These are phyloP conservation scores for Halcyon leucocephala DNA, from an alignment of 2,797 vertebrate genomes.

Conservation along the genomic window DNA sequence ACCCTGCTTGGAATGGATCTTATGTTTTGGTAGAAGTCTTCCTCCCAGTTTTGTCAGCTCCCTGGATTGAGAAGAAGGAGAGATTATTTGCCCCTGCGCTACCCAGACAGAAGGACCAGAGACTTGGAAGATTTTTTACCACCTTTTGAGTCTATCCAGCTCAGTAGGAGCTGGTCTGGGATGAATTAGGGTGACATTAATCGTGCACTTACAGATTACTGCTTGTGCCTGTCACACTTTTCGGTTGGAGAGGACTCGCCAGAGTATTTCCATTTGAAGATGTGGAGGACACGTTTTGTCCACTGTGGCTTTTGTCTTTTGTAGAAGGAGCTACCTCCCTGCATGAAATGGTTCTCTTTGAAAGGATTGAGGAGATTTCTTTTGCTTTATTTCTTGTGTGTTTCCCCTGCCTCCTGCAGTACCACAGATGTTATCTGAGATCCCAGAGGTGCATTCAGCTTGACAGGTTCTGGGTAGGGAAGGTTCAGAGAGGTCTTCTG, in stretches of 20 bases:
- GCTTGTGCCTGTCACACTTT: background rate
- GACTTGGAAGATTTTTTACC: background rate
- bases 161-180: background rate
- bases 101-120: background rate
- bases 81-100: background rate
- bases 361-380: background rate
- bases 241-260: background rate
- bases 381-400: background rate
- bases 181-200: background rate
- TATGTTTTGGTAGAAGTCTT: background rate
- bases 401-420: background rate
- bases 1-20: background rate
- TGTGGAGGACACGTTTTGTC: background rate
- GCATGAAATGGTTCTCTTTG: background rate
- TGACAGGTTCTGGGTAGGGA: background rate
- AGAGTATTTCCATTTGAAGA: background rate
- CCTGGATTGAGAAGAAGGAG: accelerated
- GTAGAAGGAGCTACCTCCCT: background rate
- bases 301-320: background rate
- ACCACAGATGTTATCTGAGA: background rate
- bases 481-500: background rate
- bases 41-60: background rate
- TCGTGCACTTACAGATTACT: accelerated
- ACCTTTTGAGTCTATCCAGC: background rate
- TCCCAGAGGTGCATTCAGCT: background rate